Evolutionary conservation across 2,888 invertebrate species (phyloP).

Genomic region (Drosophila meridiana): DNA sequence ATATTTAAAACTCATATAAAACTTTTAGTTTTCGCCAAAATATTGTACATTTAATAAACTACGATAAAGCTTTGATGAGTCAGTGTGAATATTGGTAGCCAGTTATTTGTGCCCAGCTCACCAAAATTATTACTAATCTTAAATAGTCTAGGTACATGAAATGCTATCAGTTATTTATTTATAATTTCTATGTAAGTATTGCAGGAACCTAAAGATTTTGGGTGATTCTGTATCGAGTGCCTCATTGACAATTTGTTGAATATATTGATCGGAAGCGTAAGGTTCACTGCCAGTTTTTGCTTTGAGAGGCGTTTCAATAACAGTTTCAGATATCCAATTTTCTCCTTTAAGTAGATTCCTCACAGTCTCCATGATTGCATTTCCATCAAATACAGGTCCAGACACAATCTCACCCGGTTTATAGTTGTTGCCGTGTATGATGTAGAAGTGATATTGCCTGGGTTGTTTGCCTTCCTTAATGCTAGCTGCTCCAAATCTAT

Average conservation of each 20-base stretch:
- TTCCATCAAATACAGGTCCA: slow-evolving; percentile 4
- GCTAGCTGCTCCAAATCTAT: slow-evolving; percentile 10
- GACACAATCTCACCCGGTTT: neutral
- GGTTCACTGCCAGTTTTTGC: neutral
- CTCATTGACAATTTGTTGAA: slow-evolving; percentile 16
- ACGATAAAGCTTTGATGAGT: neutral
- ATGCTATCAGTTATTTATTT: neutral
- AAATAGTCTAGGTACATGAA: neutral
- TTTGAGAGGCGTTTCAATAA: slow-evolving; percentile 14
- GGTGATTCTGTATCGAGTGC: neutral
- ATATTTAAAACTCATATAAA: neutral
- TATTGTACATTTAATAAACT: neutral
- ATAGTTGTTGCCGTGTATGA: neutral
- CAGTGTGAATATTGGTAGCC: neutral
- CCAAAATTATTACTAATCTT: neutral
- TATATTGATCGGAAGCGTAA: slow-evolving; percentile 7
- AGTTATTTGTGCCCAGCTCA: neutral
- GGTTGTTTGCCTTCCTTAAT: slow-evolving; percentile 14
- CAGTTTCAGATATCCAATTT: slow-evolving; percentile 28
- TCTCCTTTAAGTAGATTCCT: slow-evolving; percentile 13
- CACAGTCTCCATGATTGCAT: neutral
- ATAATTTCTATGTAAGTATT: slow-evolving; percentile 5
- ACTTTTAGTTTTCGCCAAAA: neutral
- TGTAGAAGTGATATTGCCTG: slow-evolving; percentile 24
- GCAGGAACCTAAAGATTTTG: neutral